Conservation (phyloP, 1,140 invertebrate genomes). For the Drosophila guanche region DNA sequence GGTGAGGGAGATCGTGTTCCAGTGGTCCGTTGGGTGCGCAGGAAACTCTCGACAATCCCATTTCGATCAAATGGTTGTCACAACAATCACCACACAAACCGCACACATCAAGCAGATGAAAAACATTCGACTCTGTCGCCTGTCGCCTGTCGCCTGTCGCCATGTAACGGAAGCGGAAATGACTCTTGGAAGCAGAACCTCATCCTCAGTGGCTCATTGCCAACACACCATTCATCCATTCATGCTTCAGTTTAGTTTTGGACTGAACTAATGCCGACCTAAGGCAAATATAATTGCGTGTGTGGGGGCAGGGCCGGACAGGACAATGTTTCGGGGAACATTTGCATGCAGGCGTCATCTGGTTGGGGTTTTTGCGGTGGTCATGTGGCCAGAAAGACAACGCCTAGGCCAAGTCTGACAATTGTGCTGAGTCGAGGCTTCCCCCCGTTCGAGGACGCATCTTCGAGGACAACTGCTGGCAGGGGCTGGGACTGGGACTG, state of each 20-base stretch:
- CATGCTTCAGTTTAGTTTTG: constrained; percentile 1
- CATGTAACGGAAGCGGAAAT: constrained; percentile 64
- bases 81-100: constrained; percentile 71
- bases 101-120: constrained; percentile 67
- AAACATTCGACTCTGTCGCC: constrained; percentile 42
- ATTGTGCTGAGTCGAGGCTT: constrained; percentile 73
- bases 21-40: constrained; percentile 16
- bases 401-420: constrained; percentile 52
- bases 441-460: constrained; percentile 6
- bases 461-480: constrained; percentile 26
- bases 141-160: constrained; percentile 62
- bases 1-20: constrained; percentile 21
- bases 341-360: constrained; percentile 80
- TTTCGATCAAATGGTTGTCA: constrained; percentile 55
- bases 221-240: constrained; percentile 37
- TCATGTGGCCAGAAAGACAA: constrained; percentile 64
- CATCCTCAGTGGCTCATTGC: too few relatives aligned
- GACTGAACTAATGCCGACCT: constrained; percentile 75
- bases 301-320: constrained; percentile 12
- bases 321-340: constrained; percentile 62
- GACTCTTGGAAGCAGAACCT: constrained; percentile 70
- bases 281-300: constrained; percentile 80
- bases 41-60: constrained; percentile 42
- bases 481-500: constrained; percentile 13
- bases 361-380: constrained; percentile 62